Conservation (phyloP, 2,113 vertebrate genomes). For the Lophochroa leadbeateri region DNA sequence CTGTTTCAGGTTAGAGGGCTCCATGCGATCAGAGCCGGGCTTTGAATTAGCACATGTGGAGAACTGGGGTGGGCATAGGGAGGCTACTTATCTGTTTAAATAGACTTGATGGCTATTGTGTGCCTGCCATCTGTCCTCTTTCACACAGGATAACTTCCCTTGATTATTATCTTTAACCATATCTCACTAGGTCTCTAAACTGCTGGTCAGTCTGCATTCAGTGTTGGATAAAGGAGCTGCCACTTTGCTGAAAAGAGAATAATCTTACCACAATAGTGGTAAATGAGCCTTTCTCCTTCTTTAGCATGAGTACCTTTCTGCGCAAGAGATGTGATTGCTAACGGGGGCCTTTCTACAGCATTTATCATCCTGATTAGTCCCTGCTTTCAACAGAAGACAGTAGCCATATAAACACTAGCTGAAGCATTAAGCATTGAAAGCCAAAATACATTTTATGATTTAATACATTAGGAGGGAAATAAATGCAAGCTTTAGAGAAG, state of each 20-base stretch:
- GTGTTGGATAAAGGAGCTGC: neutral
- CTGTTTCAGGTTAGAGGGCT: constrained; percentile 7
- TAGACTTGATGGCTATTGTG: constrained; percentile 26
- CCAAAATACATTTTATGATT: neutral
- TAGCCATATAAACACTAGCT: neutral
- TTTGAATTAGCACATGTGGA: neutral
- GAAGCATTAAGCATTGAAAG: neutral
- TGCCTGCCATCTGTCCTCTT: constrained; percentile 54
- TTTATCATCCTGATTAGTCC: neutral
- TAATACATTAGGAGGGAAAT: neutral
- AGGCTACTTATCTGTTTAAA: constrained; percentile 12
- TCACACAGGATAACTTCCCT: neutral
- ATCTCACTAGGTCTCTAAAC: neutral
- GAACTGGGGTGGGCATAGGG: neutral
- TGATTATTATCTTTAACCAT: neutral
- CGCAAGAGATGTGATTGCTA: neutral
- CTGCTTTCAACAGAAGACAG: neutral
- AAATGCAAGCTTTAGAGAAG: neutral
- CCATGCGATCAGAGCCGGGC: fast-evolving
- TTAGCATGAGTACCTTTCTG: neutral
- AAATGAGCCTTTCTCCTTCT: neutral
- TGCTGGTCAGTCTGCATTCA: neutral
- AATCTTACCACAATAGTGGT: neutral
- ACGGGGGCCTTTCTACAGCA: neutral
- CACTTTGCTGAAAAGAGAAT: neutral